A percentile compares a stretch with the other conserved stretches of the same genome.
Evolutionary conservation across 2,797 vertebrate species (phyloP).

Genomic region (Cetoscarus ocellatus): DNA sequence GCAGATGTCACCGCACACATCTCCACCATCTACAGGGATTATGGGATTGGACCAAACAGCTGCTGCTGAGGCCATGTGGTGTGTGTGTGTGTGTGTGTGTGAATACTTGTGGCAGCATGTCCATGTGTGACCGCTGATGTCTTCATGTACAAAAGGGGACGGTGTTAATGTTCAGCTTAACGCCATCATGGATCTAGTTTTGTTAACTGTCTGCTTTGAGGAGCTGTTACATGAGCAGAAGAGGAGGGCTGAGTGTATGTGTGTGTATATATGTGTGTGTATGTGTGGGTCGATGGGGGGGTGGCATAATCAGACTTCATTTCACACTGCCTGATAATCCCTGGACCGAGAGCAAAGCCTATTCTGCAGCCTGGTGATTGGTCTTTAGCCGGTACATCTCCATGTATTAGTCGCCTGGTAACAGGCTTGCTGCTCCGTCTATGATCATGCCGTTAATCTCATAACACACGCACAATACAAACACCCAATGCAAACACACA

Average conservation of each 20-base stretch:
- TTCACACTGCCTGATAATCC: conserved; percentile 78
- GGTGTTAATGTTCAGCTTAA: conserved; percentile 55
- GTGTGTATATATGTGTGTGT: conserved; percentile 9
- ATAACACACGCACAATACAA: conserved; percentile 16
- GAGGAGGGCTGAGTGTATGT: conserved; percentile 9
- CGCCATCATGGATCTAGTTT: conserved; percentile 50
- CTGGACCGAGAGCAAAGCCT: conserved; percentile 62
- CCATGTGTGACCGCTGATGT: conserved; percentile 44
- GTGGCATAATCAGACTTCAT: conserved; percentile 74
- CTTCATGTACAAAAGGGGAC: conserved; percentile 43
- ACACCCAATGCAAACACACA: not conserved
- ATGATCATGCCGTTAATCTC: conserved; percentile 50
- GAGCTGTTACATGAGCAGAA: conserved; percentile 40
- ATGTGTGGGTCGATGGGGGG: not conserved
- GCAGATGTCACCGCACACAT: conserved; percentile 68
- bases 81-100: conserved; percentile 22
- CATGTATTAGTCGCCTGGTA: conserved; percentile 61
- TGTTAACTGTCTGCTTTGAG: conserved; percentile 45
- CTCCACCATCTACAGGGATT: conserved; percentile 70
- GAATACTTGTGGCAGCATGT: conserved; percentile 32
- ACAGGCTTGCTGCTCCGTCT: conserved; percentile 42
- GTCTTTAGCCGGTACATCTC: conserved; percentile 62
- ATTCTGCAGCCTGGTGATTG: conserved; percentile 68
- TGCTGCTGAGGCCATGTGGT: conserved; percentile 41
- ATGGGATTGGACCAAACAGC: conserved; percentile 64